Conservation (phyloP, 2,113 vertebrate species). For the Halcyon malimbica region DNA sequence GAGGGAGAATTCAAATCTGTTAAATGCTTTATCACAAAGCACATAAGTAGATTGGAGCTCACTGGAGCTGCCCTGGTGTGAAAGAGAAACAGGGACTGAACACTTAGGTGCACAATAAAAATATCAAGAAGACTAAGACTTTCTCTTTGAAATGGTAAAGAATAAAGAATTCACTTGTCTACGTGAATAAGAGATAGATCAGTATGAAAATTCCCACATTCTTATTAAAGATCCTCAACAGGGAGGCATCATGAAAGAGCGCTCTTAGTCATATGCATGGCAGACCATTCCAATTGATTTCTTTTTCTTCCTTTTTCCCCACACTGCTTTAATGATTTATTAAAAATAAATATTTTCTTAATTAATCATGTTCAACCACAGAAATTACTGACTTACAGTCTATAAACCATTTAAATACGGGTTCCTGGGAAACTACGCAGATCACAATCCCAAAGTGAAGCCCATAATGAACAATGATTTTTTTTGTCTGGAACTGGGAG, state of each 20-base stretch:
- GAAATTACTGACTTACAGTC: background rate
- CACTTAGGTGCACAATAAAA: background rate
- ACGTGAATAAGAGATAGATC: background rate
- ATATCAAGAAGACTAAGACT: background rate
- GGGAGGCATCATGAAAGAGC: background rate
- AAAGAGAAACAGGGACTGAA: background rate
- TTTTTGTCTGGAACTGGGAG: background rate
- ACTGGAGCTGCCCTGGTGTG: background rate
- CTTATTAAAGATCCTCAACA: background rate
- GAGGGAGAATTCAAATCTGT: background rate
- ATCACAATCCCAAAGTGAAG: background rate
- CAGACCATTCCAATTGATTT: background rate
- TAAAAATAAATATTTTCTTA: slow-evolving; percentile 16
- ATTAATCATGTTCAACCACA: background rate
- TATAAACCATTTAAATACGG: background rate
- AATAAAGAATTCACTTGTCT: background rate
- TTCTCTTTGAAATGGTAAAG: background rate
- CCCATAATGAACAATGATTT: background rate
- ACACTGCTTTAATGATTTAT: background rate
- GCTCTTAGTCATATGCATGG: background rate
- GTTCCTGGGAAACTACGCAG: background rate
- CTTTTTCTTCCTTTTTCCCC: background rate
- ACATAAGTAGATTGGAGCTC: background rate
- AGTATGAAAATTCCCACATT: background rate
- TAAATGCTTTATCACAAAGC: background rate